Conservation (phyloP, 2,888 invertebrate genomes). For the Eugnorisma glareosa region DNA sequence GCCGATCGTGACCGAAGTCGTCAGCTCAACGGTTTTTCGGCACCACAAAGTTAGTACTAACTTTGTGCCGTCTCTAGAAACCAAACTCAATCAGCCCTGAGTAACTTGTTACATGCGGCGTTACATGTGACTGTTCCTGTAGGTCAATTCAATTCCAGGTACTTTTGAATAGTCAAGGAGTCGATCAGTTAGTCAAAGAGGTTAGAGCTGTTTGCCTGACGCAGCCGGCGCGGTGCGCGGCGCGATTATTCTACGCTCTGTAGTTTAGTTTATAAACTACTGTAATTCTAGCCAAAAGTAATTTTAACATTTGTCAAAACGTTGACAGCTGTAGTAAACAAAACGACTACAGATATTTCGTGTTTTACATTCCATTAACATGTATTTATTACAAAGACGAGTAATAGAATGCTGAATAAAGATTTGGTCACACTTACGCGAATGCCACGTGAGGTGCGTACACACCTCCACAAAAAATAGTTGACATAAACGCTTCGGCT, state of each 20-base stretch:
- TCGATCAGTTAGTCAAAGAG: not conserved
- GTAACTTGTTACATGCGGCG: not conserved
- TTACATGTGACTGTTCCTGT: too few relatives aligned
- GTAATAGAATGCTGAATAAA: not conserved
- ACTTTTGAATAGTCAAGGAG: too few relatives aligned
- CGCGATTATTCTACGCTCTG: not conserved
- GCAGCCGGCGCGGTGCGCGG: too few relatives aligned
- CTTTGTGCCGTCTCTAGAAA: too few relatives aligned
- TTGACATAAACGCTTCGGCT: not conserved
- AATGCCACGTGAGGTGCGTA: not conserved
- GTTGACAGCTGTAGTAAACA: constrained; percentile 27
- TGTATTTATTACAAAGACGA: constrained; percentile 8
- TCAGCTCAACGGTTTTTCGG: not conserved
- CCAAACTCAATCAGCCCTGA: not conserved
- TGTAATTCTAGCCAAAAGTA: constrained; percentile 4
- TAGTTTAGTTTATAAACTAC: not conserved
- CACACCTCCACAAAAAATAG: not conserved
- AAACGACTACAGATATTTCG: not conserved
- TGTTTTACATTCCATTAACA: constrained; percentile 22
- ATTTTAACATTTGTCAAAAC: constrained; percentile 5
- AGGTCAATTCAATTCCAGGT: too few relatives aligned
- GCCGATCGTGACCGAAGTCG: not conserved
- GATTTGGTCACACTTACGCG: not conserved
- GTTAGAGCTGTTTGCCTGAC: not conserved
- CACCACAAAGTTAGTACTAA: not conserved